Conservation (phyloP, 2,797 vertebrate species). For the Trichosurus vulpecula region DNA sequence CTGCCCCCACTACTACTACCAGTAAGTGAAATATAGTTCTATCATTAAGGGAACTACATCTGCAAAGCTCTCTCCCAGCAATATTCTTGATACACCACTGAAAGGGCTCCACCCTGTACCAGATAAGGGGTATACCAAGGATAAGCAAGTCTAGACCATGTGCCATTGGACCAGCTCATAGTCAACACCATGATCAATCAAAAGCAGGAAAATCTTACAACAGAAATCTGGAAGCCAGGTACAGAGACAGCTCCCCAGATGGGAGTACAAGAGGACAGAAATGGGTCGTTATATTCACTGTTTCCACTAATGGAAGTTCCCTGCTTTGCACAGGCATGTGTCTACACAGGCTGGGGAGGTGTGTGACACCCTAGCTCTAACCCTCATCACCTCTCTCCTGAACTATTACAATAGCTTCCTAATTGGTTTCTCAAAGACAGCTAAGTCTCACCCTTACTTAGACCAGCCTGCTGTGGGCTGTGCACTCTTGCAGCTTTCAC, state of each 20-base stretch:
- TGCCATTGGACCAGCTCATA: not conserved
- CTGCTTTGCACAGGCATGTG: not conserved
- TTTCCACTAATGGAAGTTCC: not conserved
- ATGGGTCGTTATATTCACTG: not conserved
- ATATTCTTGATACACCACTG: not conserved
- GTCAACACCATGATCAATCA: not conserved
- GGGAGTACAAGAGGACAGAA: not conserved
- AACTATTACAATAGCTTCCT: not conserved
- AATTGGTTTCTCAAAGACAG: not conserved
- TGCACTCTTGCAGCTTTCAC: not conserved
- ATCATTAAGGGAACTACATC: not conserved
- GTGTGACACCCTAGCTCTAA: not conserved
- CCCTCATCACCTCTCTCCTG: not conserved
- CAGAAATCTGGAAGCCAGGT: not conserved
- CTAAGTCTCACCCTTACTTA: not conserved
- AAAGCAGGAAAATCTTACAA: not conserved
- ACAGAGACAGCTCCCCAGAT: not conserved
- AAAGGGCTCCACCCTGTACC: not conserved
- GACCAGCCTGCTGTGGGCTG: not conserved
- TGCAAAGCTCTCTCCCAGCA: not conserved
- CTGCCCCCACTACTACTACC: not conserved
- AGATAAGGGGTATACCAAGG: not conserved
- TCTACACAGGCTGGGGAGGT: not conserved
- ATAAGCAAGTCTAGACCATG: not conserved
- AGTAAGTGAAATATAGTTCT: not conserved